Percentiles rank a stretch among this genome's conserved stretches.
Conservation (phyloP, 1,140 invertebrate species). For the Ips nitidus region DNA sequence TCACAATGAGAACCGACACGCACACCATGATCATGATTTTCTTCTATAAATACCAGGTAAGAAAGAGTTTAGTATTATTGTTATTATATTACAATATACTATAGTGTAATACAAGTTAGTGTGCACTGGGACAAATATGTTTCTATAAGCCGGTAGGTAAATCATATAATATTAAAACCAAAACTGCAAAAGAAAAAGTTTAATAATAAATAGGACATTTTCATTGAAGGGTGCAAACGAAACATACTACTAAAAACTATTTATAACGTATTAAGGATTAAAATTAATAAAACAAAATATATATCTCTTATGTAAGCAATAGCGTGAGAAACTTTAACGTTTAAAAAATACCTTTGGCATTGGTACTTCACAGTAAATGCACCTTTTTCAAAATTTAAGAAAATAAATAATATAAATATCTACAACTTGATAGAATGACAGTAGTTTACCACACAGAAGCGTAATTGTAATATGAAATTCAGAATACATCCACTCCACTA, state of each 20-base stretch:
- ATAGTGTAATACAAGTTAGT: neutral
- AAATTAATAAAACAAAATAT: neutral
- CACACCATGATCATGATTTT: constrained; percentile 99
- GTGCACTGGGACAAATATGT: neutral
- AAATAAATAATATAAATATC: neutral
- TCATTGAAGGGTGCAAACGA: constrained; percentile 18
- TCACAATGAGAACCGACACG: constrained; percentile 83
- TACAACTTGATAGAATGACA: neutral
- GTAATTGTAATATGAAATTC: too few relatives aligned
- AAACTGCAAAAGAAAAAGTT: constrained; percentile 40
- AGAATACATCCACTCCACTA: neutral
- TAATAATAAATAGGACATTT: constrained; percentile 33
- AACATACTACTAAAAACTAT: constrained; percentile 8
- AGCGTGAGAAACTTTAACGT: too few relatives aligned
- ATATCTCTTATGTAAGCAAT: too few relatives aligned
- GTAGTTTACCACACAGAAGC: too few relatives aligned
- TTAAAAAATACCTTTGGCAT: constrained; percentile 21
- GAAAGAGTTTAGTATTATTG: constrained; percentile 33
- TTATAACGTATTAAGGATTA: too few relatives aligned
- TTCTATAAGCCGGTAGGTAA: too few relatives aligned
- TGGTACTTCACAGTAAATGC: constrained; percentile 22
- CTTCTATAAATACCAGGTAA: constrained; percentile 75
- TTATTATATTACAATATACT: neutral
- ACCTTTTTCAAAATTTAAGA: constrained; percentile 2
- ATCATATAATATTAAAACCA: constrained; percentile 18